These are phyloP conservation scores for Nemapogon koenigi DNA, from an alignment of 2,888 invertebrate species.

Conservation along the genomic window DNA sequence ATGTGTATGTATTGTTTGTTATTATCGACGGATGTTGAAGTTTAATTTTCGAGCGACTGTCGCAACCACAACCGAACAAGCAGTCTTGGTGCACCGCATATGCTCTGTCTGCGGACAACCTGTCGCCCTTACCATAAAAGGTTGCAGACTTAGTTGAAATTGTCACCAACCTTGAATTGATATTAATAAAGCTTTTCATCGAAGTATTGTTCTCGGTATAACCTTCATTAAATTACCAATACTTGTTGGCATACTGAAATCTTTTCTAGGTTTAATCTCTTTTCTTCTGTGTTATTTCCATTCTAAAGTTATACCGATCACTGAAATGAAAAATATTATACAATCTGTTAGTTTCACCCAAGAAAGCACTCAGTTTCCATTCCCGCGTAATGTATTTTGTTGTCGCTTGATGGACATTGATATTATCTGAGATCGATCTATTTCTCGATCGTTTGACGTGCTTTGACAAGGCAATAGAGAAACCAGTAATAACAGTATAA, in stretches of 20 bases:
- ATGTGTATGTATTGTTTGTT: no score
- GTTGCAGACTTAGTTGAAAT: slow-evolving; percentile 21
- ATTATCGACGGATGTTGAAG: no score
- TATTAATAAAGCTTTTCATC: slow-evolving; percentile 11
- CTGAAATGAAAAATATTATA: no score
- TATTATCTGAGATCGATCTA: slow-evolving; percentile 5
- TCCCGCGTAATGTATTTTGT: no score
- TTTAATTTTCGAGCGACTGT: no score
- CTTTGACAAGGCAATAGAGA: not conserved
- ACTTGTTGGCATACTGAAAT: slow-evolving; percentile 21
- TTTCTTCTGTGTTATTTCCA: no score
- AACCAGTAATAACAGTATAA: not conserved
- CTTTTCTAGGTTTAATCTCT: slow-evolving; percentile 1
- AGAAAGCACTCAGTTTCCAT: no score
- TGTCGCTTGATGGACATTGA: not conserved
- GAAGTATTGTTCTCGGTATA: slow-evolving; percentile 16
- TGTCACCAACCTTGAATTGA: slow-evolving; percentile 10
- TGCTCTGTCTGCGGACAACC: slow-evolving; percentile 18
- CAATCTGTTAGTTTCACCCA: no score
- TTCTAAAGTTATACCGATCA: no score
- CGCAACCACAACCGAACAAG: no score
- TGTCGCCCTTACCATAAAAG: slow-evolving; percentile 22
- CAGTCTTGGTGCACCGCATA: slow-evolving; percentile 27
- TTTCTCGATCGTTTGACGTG: slow-evolving; percentile 1
- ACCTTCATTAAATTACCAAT: slow-evolving; percentile 36